Evolutionary conservation across 1,140 invertebrate genomes (phyloP).

Genomic region (Achatina immaculata): DNA sequence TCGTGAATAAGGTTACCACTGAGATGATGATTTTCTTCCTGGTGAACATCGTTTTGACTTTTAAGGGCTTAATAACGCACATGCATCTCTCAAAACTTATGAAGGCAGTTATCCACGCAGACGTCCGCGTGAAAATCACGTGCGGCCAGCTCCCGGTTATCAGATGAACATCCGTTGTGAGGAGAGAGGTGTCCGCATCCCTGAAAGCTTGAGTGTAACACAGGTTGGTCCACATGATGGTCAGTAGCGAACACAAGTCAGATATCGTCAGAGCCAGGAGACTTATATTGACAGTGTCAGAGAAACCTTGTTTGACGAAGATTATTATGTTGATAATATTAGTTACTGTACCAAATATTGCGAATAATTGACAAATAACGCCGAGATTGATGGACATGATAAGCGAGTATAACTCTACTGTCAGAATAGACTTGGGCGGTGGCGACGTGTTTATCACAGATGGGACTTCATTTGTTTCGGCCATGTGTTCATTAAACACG

Average conservation of each 20-base stretch:
- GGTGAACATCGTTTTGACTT: background rate
- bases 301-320: background rate
- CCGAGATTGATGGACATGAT: no score
- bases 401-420: no score
- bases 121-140: slow-evolving; percentile 4
- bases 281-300: background rate
- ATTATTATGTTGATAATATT: background rate
- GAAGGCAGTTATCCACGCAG: slow-evolving; percentile 2
- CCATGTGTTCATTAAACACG: no score
- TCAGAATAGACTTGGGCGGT: no score
- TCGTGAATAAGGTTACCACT: background rate
- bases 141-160: slow-evolving; percentile 14
- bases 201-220: background rate
- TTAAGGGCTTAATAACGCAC: background rate
- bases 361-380: no score
- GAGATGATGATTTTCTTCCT: background rate
- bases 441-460: no score
- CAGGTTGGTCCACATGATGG: background rate
- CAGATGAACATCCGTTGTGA: background rate
- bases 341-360: background rate
- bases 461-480: no score
- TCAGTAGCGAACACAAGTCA: background rate
- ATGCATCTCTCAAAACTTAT: background rate
- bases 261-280: background rate
- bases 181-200: background rate